Conservation (phyloP, 2,888 invertebrate genomes). For the Caenorhabditis afra region DNA sequence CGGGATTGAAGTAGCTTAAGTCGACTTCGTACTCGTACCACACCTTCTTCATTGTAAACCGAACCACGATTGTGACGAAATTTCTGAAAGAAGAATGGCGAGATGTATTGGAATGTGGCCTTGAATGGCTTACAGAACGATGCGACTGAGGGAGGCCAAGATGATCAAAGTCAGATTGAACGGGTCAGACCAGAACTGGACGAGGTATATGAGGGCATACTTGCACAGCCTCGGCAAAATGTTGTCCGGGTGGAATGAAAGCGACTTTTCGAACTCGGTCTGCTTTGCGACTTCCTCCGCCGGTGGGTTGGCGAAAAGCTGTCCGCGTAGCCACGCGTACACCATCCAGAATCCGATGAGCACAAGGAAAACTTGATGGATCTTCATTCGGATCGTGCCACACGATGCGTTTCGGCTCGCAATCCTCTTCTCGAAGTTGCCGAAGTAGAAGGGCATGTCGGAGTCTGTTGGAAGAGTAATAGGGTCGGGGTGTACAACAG, state of each 20-base stretch:
- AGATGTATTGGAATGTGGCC: too few relatives aligned
- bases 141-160: slow-evolving; percentile 13
- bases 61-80: slow-evolving; percentile 8
- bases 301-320: neutral
- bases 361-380: slow-evolving; percentile 10
- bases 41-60: neutral
- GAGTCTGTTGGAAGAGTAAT: too few relatives aligned
- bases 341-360: slow-evolving; percentile 10
- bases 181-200: slow-evolving; percentile 14
- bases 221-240: neutral
- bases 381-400: neutral
- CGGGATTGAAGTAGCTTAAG: slow-evolving; percentile 4
- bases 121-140: slow-evolving; percentile 20
- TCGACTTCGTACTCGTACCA: slow-evolving; percentile 20
- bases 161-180: slow-evolving; percentile 24
- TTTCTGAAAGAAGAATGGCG: slow-evolving; percentile 7
- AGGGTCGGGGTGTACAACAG: too few relatives aligned
- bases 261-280: neutral
- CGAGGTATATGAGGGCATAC: slow-evolving; percentile 1
- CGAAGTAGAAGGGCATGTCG: too few relatives aligned
- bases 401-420: too few relatives aligned
- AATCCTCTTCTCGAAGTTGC: too few relatives aligned
- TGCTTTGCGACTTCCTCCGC: neutral
- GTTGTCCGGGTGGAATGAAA: neutral
- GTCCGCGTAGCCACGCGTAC: slow-evolving; percentile 7